Base-by-base conservation (phyloP, 1,140 invertebrate genomes). In the Condylostylus longicornis region DNA sequence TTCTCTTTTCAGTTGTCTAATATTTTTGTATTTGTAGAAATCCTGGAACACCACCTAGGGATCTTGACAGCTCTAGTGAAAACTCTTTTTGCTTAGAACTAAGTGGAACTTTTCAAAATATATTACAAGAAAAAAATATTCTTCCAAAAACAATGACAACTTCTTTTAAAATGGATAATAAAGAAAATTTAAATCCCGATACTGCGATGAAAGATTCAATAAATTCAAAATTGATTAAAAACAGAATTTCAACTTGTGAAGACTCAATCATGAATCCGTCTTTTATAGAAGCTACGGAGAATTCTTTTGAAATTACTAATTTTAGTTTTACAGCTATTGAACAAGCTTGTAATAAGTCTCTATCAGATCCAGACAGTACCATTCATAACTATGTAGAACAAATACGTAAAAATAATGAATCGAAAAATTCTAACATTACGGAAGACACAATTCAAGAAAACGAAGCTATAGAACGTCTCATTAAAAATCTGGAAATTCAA, bases 271-370 rank as follows among this genome's bases (percentile, higher is more conserved):
- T 35, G 2, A 19, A 35, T 18, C 18, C 19, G 18, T 12, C 20
- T 18, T 33, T 38, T 6, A 28, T 19, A 22, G 2, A 19, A 18
- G 14, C 5, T 29, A 17, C 8, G 17, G 30, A 22, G 6, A n/a
- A 40, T 8, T 18, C 14, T 1, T 4, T 15, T n/a, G 9, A 17
- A 12, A 22, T n/a, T 9, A 35, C 38, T 0, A 46, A 58, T 27
- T 51, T 54, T n/a, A 56, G 50, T 22, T 58, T 58, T 13, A 46
- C 40, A 41, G 45, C 39, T 2, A 41, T 56, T 12, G 55, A 58
- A 21, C 45, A 45, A 8, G 58, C 58, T 51, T 58, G 55, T 27
- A 46, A 58, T 20, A 56, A 58, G 35, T 53, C 55, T 1, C 49
- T 29, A 1, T 58, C 55, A 7, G 55, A 58, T 45, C 55, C 55